A percentile compares a stretch with the other conserved stretches of the same genome.
Evolutionary conservation across 2,797 vertebrate species (phyloP).

Genomic region (Balearica regulorum): DNA sequence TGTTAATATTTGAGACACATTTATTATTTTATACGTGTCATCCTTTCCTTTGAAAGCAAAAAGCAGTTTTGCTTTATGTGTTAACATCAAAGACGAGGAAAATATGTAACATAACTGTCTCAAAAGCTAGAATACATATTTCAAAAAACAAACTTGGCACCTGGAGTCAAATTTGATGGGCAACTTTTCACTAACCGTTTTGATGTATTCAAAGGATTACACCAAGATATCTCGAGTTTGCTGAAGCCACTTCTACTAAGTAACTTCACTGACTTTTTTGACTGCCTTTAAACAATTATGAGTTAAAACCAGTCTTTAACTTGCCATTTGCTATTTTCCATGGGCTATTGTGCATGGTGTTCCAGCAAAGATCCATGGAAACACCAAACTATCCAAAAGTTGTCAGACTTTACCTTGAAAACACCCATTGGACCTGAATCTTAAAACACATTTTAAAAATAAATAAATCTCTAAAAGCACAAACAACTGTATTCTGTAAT

Average conservation of each 20-base stretch:
- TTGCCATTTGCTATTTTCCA: background rate
- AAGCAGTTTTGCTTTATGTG: background rate
- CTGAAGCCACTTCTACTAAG: background rate
- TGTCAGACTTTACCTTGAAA: background rate
- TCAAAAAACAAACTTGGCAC: background rate
- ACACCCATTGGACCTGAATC: background rate
- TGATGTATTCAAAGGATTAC: background rate
- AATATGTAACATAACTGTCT: background rate
- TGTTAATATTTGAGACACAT: background rate
- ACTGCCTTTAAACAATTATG: background rate
- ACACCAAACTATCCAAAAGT: background rate
- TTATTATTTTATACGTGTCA: too few species aligned
- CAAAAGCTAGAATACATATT: background rate
- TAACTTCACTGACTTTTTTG: background rate
- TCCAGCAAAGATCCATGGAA: background rate
- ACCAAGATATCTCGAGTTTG: background rate
- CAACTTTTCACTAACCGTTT: background rate
- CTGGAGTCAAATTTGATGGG: background rate
- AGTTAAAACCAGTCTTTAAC: background rate
- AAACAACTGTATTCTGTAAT: background rate
- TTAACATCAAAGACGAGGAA: background rate
- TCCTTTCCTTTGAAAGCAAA: background rate
- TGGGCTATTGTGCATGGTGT: accelerated
- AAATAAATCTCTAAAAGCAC: background rate
- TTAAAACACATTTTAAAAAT: background rate